Evolutionary conservation across 23 tunicate species (phyloP).

Genomic region (Halocynthia roretzi): DNA sequence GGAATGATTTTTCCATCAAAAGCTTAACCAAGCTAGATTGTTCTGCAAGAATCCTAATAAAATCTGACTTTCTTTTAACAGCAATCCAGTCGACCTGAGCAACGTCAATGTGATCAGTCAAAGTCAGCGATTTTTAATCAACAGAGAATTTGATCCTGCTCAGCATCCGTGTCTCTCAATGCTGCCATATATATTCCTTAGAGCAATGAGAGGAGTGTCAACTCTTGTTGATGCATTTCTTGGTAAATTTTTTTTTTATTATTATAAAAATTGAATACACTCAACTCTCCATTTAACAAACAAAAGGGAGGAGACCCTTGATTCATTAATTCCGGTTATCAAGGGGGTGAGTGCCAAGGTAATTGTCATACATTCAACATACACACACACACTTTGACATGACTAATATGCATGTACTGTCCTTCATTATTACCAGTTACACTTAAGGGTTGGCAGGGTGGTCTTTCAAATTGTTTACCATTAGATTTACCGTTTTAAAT

Average conservation of each 20-base stretch:
- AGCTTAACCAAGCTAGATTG: neutral
- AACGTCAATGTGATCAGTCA: slow-evolving; percentile 42
- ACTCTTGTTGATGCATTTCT: slow-evolving; percentile 74
- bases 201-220: slow-evolving; percentile 84
- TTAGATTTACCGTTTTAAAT: neutral
- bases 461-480: neutral
- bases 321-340: no score
- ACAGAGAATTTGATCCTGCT: slow-evolving; percentile 34
- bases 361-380: no score
- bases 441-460: no score
- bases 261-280: neutral
- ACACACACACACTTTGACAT: no score
- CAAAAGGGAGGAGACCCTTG: no score
- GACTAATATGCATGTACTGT: no score
- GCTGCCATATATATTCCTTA: slow-evolving; percentile 76
- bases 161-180: slow-evolving; percentile 58
- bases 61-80: slow-evolving; percentile 2
- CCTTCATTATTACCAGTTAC: no score
- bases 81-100: slow-evolving; percentile 73
- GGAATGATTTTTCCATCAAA: neutral
- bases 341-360: no score
- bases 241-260: slow-evolving; percentile 24
- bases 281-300: no score
- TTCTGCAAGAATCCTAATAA: neutral
- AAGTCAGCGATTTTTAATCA: slow-evolving; percentile 38